Conservation (phyloP, 1,140 invertebrate species). For the Drosophila kohkoa region DNA sequence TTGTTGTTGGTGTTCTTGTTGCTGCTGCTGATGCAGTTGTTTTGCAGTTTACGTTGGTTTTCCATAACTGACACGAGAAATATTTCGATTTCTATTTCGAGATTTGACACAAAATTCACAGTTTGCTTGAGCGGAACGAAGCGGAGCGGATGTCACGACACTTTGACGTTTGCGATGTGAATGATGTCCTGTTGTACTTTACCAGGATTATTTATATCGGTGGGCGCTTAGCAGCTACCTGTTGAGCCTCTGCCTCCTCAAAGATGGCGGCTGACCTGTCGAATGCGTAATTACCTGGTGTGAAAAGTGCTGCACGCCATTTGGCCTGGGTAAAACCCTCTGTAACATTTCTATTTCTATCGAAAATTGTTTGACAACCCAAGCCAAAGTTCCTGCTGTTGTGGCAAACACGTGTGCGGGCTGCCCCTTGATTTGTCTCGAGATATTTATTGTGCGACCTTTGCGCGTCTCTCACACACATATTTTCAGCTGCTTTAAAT, state of each 20-base stretch:
- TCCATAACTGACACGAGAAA: constrained; percentile 43
- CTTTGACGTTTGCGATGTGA: constrained; percentile 65
- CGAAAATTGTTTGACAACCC: constrained; percentile 47
- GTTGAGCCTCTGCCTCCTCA: constrained; percentile 3
- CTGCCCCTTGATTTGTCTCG: neutral
- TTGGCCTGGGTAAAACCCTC: constrained; percentile 34
- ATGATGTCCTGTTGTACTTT: constrained; percentile 70
- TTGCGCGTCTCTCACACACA: neutral
- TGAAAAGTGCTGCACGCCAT: neutral
- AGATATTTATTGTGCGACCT: constrained; percentile 12
- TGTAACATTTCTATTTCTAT: no score
- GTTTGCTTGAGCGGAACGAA: neutral
- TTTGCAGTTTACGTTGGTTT: constrained; percentile 41
- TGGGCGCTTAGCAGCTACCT: constrained; percentile 47
- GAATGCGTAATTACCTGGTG: constrained; percentile 68
- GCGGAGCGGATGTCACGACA: constrained; percentile 50
- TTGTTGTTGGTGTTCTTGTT: neutral
- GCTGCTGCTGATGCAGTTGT: constrained; percentile 3
- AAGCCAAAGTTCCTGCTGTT: constrained; percentile 1
- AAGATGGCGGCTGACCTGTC: constrained; percentile 49
- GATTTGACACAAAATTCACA: neutral
- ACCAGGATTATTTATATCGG: constrained; percentile 77
- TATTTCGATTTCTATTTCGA: neutral
- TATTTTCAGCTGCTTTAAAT: constrained; percentile 3
- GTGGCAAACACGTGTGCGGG: neutral